Conservation (phyloP, 2,888 invertebrate genomes). For the Pristionchus entomophagus region DNA sequence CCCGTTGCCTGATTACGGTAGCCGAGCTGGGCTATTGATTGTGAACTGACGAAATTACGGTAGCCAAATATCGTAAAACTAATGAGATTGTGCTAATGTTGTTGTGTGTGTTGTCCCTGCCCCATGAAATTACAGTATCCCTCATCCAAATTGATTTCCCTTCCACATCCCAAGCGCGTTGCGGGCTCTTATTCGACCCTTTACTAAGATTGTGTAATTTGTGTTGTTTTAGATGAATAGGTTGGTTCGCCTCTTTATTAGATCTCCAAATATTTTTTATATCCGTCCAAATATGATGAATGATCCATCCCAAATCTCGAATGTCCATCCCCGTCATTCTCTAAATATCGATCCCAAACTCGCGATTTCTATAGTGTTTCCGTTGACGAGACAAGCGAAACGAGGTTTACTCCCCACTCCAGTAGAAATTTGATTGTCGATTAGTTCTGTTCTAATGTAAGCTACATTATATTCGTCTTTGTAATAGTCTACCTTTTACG, state of each 20-base stretch:
- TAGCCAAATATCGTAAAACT: not conserved
- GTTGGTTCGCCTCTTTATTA: not conserved
- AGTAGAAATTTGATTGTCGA: conserved; percentile 25
- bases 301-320: conserved; percentile 17
- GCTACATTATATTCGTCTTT: not conserved
- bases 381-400: conserved; percentile 20
- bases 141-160: not conserved
- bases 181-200: conserved; percentile 24
- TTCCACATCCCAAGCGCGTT: conserved; percentile 39
- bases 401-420: conserved; percentile 25
- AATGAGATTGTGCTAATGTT: conserved; percentile 10
- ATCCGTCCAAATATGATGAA: not conserved
- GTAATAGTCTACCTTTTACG: not conserved
- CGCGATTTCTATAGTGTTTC: not conserved
- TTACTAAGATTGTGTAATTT: conserved; percentile 33
- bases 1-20: conserved; percentile 19
- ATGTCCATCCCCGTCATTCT: not conserved
- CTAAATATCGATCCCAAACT: conserved; percentile 29
- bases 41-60: not conserved
- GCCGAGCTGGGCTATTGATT: conserved; percentile 28
- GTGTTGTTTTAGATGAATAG: conserved; percentile 23
- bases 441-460: not conserved
- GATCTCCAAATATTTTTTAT: not conserved
- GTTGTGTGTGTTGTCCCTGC: conserved; percentile 20
- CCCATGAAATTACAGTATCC: not conserved